A percentile compares a stretch with the other conserved stretches of the same genome.
These are phyloP conservation scores for Silurus glanis DNA, from an alignment of 2,113 vertebrate genomes.

Conservation along the genomic window DNA sequence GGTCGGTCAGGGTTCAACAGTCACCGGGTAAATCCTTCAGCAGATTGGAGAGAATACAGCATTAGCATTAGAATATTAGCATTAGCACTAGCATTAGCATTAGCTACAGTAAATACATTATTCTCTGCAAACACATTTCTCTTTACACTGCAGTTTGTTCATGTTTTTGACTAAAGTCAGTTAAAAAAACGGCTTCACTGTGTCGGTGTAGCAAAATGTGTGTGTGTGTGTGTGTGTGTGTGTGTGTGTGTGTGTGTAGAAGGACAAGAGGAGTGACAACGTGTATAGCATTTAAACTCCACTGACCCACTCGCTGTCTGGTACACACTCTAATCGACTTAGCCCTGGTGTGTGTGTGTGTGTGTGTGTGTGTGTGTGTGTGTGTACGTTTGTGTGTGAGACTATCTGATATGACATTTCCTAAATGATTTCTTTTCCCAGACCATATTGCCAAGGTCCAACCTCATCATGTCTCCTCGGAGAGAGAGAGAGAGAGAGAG, in stretches of 20 bases:
- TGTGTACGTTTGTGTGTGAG: neutral
- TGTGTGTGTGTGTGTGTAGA: neutral
- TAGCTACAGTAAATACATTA: too few species aligned
- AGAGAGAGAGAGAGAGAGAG: neutral
- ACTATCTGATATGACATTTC: neutral
- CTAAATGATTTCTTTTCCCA: neutral
- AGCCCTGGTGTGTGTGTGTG: neutral
- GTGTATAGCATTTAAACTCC: conserved; percentile 13
- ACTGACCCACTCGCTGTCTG: neutral
- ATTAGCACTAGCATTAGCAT: too few species aligned
- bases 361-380: conserved; percentile 16
- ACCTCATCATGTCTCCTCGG: neutral
- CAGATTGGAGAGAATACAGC: too few species aligned
- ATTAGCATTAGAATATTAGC: too few species aligned
- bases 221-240: neutral
- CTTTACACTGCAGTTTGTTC: too few species aligned
- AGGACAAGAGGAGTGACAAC: neutral
- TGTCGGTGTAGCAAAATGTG: neutral
- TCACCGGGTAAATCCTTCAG: too few species aligned
- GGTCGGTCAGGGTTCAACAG: too few species aligned
- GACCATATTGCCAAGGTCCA: neutral
- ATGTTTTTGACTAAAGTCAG: too few species aligned
- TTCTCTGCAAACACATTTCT: too few species aligned
- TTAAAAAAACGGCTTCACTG: too few species aligned
- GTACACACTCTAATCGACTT: neutral